These are phyloP conservation scores for Drosophila simulans DNA, from an alignment of 1,140 invertebrate species.

Conservation along the genomic window DNA sequence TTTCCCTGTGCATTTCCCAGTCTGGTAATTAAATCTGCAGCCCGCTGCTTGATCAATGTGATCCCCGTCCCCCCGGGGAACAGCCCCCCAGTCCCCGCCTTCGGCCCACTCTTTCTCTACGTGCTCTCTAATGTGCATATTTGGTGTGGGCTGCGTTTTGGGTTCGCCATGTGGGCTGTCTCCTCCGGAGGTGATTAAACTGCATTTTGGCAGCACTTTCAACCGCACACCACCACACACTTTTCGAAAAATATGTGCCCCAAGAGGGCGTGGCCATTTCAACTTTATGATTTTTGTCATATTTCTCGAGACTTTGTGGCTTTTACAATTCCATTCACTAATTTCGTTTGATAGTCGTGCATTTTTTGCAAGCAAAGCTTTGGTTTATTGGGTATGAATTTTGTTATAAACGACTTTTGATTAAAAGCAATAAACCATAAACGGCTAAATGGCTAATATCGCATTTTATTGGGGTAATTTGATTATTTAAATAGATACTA, in stretches of 20 bases:
- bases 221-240: neutral
- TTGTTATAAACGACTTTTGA: neutral
- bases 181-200: conserved; percentile 72
- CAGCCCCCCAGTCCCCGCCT: neutral
- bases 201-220: conserved; percentile 69
- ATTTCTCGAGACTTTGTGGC: conserved; percentile 20
- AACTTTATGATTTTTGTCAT: conserved; percentile 39
- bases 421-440: neutral
- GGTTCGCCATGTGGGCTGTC: conserved; percentile 58
- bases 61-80: conserved; percentile 8
- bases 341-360: conserved; percentile 10
- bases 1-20: conserved; percentile 12
- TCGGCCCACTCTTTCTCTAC: conserved; percentile 22
- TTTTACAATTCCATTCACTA: conserved; percentile 45
- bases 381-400: neutral
- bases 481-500: neutral
- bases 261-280: conserved; percentile 28
- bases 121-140: conserved; percentile 57
- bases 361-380: neutral
- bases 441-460: no score
- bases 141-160: conserved; percentile 63
- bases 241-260: conserved; percentile 25
- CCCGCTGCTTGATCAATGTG: conserved; percentile 57
- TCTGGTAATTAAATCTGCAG: conserved; percentile 76
- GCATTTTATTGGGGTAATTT: no score